phyloP scores from a whole-genome alignment of 2,888 invertebrate genomes.

The Macropis europaea region DNA sequence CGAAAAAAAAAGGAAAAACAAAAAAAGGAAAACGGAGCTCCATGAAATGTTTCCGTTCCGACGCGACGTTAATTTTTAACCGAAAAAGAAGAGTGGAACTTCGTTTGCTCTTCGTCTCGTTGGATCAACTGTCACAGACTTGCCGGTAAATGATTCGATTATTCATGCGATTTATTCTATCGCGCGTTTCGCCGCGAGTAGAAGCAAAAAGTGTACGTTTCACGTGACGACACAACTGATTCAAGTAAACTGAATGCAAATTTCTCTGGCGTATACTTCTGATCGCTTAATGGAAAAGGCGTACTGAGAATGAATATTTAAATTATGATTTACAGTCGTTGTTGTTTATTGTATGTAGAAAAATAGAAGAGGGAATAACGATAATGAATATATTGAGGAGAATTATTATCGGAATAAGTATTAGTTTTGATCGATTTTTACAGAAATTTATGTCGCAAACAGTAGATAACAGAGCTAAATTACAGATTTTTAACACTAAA shows the following conservation, averaged over 20 bases:
- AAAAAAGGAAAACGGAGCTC: not conserved
- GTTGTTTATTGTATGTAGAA: no score
- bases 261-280: not conserved
- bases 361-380: no score
- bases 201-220: slow-evolving; percentile 11
- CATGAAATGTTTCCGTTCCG: not conserved
- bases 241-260: not conserved
- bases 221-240: slow-evolving; percentile 18
- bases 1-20: not conserved
- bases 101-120: not conserved
- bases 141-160: slow-evolving; percentile 23
- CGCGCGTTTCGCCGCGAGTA: not conserved
- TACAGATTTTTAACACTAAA: no score
- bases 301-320: not conserved
- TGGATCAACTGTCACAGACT: slow-evolving; percentile 18
- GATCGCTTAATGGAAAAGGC: not conserved
- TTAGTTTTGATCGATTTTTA: no score
- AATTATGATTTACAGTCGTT: no score
- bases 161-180: slow-evolving; percentile 10
- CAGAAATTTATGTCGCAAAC: no score
- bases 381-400: no score
- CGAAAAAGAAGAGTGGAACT: not conserved
- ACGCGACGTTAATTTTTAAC: not conserved
- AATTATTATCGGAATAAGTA: no score
- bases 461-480: no score